phyloP scores from a whole-genome alignment of 1,140 invertebrate species.

The Carcinoscorpius rotundicauda region DNA sequence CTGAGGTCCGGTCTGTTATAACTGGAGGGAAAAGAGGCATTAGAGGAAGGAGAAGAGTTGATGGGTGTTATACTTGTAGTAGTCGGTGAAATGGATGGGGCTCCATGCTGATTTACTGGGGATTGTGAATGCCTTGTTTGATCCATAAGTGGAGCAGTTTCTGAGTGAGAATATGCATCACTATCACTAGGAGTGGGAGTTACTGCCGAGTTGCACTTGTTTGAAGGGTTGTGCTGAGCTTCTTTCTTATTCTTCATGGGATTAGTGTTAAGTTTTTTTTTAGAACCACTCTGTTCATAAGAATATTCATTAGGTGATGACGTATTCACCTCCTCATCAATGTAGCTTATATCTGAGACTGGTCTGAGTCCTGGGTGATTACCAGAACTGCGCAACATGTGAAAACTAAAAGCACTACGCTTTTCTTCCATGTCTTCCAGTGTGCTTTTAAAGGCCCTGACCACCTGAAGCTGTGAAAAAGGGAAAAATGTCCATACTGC shows the following conservation, averaged over 20 bases:
- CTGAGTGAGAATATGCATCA: constrained; percentile 7
- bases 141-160: neutral
- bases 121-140: too few species aligned
- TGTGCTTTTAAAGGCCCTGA: constrained; percentile 99
- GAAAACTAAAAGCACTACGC: constrained; percentile 84
- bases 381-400: constrained; percentile 59
- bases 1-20: neutral
- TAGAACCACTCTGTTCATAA: constrained; percentile 15
- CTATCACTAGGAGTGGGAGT: neutral
- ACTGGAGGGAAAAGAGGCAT: constrained; percentile 5
- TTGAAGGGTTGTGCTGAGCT: constrained; percentile 2
- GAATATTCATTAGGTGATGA: constrained; percentile 1
- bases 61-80: constrained; percentile 13
- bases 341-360: constrained; percentile 44
- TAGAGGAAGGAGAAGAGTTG: constrained; percentile 6
- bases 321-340: constrained; percentile 17
- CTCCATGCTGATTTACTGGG: constrained; percentile 1
- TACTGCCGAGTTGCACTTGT: neutral
- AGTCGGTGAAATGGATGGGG: constrained; percentile 9
- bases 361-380: constrained; percentile 60
- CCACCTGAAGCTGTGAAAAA: constrained; percentile 88
- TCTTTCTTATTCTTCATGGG: constrained; percentile 5
- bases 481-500: constrained; percentile 23
- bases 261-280: constrained; percentile 11
- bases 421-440: constrained; percentile 99